Conservation (phyloP, 2,797 vertebrate genomes). For the Craterocephalus amniculus region DNA sequence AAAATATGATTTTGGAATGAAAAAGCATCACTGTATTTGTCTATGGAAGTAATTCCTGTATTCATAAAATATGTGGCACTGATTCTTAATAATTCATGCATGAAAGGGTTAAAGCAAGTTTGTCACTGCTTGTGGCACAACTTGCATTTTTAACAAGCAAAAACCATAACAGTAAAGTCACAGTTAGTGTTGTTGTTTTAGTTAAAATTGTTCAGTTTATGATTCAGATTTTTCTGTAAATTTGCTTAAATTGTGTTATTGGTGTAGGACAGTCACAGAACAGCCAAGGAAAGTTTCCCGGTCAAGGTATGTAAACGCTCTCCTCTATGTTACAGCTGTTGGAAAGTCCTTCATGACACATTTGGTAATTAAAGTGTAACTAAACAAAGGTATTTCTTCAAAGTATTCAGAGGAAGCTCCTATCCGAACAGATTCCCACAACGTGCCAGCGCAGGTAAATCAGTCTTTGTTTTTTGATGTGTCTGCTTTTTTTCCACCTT, state of each 20-base stretch:
- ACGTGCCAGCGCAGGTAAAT: conserved; percentile 84
- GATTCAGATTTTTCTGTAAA: conserved; percentile 41
- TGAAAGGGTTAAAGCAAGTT: conserved; percentile 47
- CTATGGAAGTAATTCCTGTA: too few relatives aligned
- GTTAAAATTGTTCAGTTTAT: neutral
- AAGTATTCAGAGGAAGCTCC: conserved; percentile 86
- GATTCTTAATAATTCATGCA: too few relatives aligned
- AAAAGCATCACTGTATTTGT: too few relatives aligned
- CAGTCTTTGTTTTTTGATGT: conserved; percentile 29
- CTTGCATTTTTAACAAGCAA: conserved; percentile 5
- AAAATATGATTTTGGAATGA: too few relatives aligned
- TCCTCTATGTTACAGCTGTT: conserved; percentile 32
- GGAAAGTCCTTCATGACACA: conserved; percentile 21
- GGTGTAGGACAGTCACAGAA: conserved; percentile 86
- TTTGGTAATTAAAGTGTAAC: conserved; percentile 39
- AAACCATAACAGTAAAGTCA: conserved; percentile 1
- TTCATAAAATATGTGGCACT: too few relatives aligned
- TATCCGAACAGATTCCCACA: conserved; percentile 82
- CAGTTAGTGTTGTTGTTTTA: neutral
- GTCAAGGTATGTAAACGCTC: conserved; percentile 83
- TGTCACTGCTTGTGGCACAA: conserved; percentile 30
- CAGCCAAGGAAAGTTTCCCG: conserved; percentile 80
- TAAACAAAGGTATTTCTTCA: conserved; percentile 80
- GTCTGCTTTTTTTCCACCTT: conserved; percentile 19
- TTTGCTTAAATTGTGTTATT: conserved; percentile 58